A percentile compares a stretch with the other conserved stretches of the same genome.
These are phyloP conservation scores for Gila orcuttii DNA, from an alignment of 2,113 vertebrate species.

Conservation along the genomic window DNA sequence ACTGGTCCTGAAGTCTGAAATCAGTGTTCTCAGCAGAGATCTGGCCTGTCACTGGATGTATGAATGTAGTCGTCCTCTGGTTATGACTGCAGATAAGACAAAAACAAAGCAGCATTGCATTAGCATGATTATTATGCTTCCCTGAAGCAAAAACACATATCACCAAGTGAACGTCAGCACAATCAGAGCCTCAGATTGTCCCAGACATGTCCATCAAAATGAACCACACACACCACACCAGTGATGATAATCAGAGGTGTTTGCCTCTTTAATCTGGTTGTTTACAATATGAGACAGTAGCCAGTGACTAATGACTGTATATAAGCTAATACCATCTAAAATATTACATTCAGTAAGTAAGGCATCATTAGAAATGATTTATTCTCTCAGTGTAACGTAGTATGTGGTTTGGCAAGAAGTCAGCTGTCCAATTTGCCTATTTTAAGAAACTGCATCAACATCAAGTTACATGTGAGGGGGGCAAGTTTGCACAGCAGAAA, in stretches of 20 bases:
- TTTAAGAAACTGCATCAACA: conserved; percentile 9
- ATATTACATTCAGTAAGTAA: background rate
- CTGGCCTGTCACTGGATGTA: conserved; percentile 93
- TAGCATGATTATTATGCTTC: conserved; percentile 17
- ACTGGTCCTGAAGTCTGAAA: conserved; percentile 93
- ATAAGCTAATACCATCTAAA: background rate
- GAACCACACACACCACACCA: conserved; percentile 1
- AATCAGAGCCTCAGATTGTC: background rate
- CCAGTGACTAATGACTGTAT: background rate
- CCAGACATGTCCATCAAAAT: background rate
- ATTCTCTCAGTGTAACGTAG: background rate
- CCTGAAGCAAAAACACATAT: background rate
- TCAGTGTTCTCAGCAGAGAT: conserved; percentile 95
- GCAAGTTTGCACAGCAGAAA: background rate
- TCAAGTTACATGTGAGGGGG: conserved; percentile 18
- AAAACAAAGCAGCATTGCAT: background rate
- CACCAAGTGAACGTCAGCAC: background rate
- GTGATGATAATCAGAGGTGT: background rate
- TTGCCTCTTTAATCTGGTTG: background rate
- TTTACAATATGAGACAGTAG: background rate
- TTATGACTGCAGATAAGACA: conserved; percentile 84
- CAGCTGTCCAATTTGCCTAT: background rate
- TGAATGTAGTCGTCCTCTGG: conserved; percentile 89
- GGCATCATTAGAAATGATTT: background rate
- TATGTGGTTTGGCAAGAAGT: background rate